Percentiles rank a stretch among this genome's conserved stretches.
Evolutionary conservation across 2,113 vertebrate genomes (phyloP).

Genomic region (Coryphaenoides rupestris): DNA sequence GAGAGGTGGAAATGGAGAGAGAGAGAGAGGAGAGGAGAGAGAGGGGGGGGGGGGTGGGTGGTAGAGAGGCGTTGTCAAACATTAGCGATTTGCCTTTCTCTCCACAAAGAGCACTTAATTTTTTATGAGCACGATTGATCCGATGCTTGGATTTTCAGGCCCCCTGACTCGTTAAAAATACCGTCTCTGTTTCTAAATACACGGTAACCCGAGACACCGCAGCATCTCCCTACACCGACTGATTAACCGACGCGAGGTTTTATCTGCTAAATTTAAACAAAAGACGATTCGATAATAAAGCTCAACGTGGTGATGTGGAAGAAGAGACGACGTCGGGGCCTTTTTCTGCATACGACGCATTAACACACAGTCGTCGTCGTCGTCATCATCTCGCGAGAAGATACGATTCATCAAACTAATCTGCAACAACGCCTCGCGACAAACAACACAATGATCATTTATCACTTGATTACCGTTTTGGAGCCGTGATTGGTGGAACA

Average conservation of each 20-base stretch:
- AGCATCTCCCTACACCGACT: slow-evolving; percentile 1
- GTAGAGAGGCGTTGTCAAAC: slow-evolving; percentile 39
- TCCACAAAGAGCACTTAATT: slow-evolving; percentile 49
- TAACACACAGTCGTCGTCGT: too few species aligned
- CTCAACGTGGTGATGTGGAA: not conserved
- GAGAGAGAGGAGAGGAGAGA: slow-evolving; percentile 29
- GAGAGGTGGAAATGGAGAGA: slow-evolving; percentile 12
- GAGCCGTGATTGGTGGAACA: slow-evolving; percentile 40
- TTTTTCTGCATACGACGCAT: slow-evolving; percentile 32
- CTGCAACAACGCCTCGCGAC: not conserved
- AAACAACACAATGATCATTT: slow-evolving; percentile 25
- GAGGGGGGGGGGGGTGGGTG: slow-evolving; percentile 3
- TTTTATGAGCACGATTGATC: slow-evolving; percentile 66
- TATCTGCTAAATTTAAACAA: slow-evolving; percentile 31
- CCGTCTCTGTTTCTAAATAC: slow-evolving; percentile 50
- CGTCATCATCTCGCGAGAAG: not conserved
- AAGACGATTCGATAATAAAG: slow-evolving; percentile 18
- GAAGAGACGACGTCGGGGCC: not conserved
- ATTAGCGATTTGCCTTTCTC: slow-evolving; percentile 41
- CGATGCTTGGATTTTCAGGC: slow-evolving; percentile 41
- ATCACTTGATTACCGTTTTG: slow-evolving; percentile 39
- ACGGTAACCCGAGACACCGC: slow-evolving; percentile 29
- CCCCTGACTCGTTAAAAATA: slow-evolving; percentile 46
- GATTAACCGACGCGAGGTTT: slow-evolving; percentile 14
- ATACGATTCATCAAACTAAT: slow-evolving; percentile 27